These are phyloP conservation scores for Caenorhabditis doughertyi DNA, from an alignment of 2,888 invertebrate species.

Conservation along the genomic window DNA sequence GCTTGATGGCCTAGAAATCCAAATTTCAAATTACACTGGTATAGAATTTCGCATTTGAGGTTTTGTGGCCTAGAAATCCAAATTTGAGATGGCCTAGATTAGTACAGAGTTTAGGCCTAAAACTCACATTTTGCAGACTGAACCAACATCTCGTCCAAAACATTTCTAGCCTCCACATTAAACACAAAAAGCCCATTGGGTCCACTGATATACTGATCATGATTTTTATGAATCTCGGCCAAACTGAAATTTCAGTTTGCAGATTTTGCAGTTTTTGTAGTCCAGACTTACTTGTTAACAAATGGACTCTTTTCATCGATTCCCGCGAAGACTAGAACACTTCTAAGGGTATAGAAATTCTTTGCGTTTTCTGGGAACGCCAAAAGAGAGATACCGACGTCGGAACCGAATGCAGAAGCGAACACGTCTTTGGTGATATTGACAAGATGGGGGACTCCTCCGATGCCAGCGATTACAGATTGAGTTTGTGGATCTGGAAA, in stretches of 20 bases:
- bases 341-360: constrained; percentile 11
- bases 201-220: constrained; percentile 2
- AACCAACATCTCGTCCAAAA: not conserved
- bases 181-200: not conserved
- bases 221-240: constrained; percentile 2
- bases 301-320: not conserved
- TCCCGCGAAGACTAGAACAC: constrained; percentile 24
- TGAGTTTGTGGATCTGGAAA: not conserved
- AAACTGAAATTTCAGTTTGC: constrained; percentile 5
- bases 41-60: too few relatives aligned
- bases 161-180: constrained; percentile 9
- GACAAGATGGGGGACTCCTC: not conserved
- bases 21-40: too few relatives aligned
- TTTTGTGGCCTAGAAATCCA: too few relatives aligned
- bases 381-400: constrained; percentile 16
- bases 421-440: constrained; percentile 1
- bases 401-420: not conserved
- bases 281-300: constrained; percentile 20
- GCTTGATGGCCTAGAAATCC: too few relatives aligned
- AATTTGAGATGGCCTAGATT: too few relatives aligned
- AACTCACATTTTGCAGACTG: constrained; percentile 8
- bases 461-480: not conserved
- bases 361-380: constrained; percentile 1
- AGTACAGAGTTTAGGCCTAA: not conserved
- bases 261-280: not conserved